Evolutionary conservation across 2,888 invertebrate species (phyloP), one percentile per base, ranked within the genome.

Genomic region (Andrena marginata): DNA sequence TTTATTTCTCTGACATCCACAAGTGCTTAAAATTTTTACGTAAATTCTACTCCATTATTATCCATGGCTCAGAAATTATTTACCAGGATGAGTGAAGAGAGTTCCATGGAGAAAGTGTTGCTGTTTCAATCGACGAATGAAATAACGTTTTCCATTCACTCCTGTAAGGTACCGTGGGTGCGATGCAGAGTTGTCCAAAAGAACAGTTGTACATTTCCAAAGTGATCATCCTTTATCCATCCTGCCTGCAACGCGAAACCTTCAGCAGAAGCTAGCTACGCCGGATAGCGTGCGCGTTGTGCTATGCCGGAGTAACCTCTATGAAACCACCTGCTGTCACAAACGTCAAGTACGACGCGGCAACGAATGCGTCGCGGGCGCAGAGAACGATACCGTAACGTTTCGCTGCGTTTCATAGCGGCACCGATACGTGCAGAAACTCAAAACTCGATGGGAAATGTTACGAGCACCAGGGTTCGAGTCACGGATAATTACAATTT

Each of bases 401-500:
- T 51, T 26, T 3, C 26, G 35, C 7, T 23, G 48, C 33, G 29
- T 73, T 73, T 60, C 35, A 2, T 6, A n/a, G 20, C 20, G 20
- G 8, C 23, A 16, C 33, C 3, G 35, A n/a, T 16, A 10, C 42
- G 23, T 1, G 48, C 26, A 35, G 35, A 59, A 49, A 48, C 48
- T 49, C 48, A 65, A 77, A 59, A 33, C 56, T 7, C 35, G 26
- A 33, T 3, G 26, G 77, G 78, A 74, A 73, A 74, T 77, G 72
- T 60, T 65, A 68, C 63, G 65, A 80, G 75, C 78, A 16, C 16
- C 42, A 78, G 69, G 75, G 77, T 51, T 26, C 69, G 59, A 56
- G 77, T 72, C 73, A n/a, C 56, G n/a, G 60, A 77, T 84, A 87
- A 90, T 90, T 87, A 87, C 84, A 85, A 88, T 89, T 88, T 86